Conservation (phyloP, 2,888 invertebrate genomes). For the Steromphala cineraria region DNA sequence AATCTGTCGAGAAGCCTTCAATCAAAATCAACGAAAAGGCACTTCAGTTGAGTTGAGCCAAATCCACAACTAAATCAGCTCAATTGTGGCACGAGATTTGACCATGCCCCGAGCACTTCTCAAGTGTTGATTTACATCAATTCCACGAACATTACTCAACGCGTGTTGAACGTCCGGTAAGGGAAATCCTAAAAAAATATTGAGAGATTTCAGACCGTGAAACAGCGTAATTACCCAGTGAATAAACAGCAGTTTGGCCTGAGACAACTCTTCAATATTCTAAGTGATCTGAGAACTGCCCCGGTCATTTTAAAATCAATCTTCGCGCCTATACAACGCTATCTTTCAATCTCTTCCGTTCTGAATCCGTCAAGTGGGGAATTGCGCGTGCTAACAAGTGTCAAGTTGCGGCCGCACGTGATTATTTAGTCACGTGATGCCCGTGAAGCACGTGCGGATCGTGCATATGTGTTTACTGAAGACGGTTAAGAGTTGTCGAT, state of each 20-base stretch:
- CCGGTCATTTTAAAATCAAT: neutral
- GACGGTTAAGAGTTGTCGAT: too few relatives aligned
- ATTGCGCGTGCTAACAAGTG: constrained; percentile 1
- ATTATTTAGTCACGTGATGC: neutral
- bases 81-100: too few relatives aligned
- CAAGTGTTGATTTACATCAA: too few relatives aligned
- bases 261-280: neutral
- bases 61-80: too few relatives aligned
- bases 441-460: neutral
- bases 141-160: too few relatives aligned
- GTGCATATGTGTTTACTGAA: too few relatives aligned
- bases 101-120: too few relatives aligned
- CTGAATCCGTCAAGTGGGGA: neutral
- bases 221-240: neutral
- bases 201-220: neutral
- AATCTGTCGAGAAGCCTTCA: too few relatives aligned
- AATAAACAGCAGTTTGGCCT: neutral
- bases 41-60: too few relatives aligned
- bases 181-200: too few relatives aligned
- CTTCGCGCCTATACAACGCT: neutral
- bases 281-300: neutral
- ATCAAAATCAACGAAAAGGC: too few relatives aligned
- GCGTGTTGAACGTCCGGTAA: too few relatives aligned
- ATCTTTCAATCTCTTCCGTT: neutral
- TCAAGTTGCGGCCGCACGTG: constrained; percentile 1